Evolutionary conservation across 2,797 vertebrate species (phyloP).

Genomic region (Mastacembelus armatus): DNA sequence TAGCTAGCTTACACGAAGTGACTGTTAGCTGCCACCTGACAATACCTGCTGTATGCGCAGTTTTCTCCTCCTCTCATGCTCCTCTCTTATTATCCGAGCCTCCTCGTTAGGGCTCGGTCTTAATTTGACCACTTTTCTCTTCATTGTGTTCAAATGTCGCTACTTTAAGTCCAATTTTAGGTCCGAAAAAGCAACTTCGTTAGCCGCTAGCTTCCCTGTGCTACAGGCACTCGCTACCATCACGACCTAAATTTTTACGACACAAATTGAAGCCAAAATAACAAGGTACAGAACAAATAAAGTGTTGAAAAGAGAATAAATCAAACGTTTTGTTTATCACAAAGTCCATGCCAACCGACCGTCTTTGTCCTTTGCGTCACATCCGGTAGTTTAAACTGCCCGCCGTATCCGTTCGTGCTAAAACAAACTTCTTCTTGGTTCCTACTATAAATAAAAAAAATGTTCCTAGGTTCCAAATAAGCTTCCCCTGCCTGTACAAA

Average conservation of each 20-base stretch:
- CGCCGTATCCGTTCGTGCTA: slow-evolving; percentile 32
- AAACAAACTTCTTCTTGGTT: not conserved
- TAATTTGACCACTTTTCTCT: slow-evolving; percentile 82
- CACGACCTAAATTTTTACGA: rapidly evolving
- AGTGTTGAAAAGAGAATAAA: rapidly evolving
- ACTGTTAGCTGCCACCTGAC: not conserved
- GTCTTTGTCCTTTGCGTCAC: slow-evolving; percentile 54
- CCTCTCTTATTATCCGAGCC: slow-evolving; percentile 88
- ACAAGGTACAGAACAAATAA: rapidly evolving
- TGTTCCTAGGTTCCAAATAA: not conserved
- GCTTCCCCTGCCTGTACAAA: not conserved
- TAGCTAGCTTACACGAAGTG: too few relatives aligned
- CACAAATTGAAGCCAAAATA: not conserved
- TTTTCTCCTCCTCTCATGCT: slow-evolving; percentile 91
- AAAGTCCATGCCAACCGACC: slow-evolving; percentile 42
- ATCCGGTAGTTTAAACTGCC: slow-evolving; percentile 78
- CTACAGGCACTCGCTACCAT: rapidly evolving
- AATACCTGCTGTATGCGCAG: slow-evolving; percentile 92
- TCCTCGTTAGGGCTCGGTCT: slow-evolving; percentile 94
- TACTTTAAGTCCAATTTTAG: slow-evolving; percentile 19
- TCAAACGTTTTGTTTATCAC: slow-evolving; percentile 1
- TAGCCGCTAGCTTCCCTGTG: slow-evolving; percentile 23
- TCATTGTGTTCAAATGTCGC: slow-evolving; percentile 80
- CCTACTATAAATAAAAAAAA: not conserved
- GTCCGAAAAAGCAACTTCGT: not conserved